Conservation (phyloP, 2,888 invertebrate genomes). For the Hemistola chrysoprasaria region DNA sequence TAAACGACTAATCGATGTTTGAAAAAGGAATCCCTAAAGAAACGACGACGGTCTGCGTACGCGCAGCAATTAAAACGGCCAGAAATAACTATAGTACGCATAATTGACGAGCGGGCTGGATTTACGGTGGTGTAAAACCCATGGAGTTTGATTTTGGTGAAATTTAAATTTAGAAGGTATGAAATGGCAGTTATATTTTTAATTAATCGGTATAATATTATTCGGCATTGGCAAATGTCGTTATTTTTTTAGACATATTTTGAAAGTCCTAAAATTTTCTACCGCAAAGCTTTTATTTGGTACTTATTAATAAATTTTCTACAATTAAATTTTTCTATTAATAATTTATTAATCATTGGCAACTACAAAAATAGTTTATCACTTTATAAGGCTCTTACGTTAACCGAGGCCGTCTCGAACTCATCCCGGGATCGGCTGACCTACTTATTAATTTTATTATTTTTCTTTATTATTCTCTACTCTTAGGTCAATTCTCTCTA, state of each 20-base stretch:
- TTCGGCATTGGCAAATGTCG: neutral
- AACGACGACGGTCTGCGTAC: constrained; percentile 45
- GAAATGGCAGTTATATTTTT: neutral
- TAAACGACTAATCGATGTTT: constrained; percentile 33
- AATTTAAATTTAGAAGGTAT: constrained; percentile 19
- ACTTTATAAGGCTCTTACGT: no score
- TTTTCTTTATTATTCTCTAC: no score
- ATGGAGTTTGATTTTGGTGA: constrained; percentile 20
- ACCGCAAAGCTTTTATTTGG: no score
- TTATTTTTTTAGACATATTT: neutral
- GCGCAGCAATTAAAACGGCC: constrained; percentile 72
- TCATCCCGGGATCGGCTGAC: no score
- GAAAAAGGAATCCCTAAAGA: constrained; percentile 42
- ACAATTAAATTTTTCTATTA: no score
- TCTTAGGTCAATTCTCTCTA: no score
- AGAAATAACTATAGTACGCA: constrained; percentile 64
- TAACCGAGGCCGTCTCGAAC: no score
- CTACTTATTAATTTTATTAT: no score
- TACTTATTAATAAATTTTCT: no score
- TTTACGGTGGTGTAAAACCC: constrained; percentile 55
- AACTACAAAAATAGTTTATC: no score
- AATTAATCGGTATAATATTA: neutral
- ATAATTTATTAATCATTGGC: no score
- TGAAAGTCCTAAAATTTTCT: no score
- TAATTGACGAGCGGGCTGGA: constrained; percentile 65